Evolutionary conservation across 2,113 vertebrate species (phyloP).

Genomic region (Globicephala melas): DNA sequence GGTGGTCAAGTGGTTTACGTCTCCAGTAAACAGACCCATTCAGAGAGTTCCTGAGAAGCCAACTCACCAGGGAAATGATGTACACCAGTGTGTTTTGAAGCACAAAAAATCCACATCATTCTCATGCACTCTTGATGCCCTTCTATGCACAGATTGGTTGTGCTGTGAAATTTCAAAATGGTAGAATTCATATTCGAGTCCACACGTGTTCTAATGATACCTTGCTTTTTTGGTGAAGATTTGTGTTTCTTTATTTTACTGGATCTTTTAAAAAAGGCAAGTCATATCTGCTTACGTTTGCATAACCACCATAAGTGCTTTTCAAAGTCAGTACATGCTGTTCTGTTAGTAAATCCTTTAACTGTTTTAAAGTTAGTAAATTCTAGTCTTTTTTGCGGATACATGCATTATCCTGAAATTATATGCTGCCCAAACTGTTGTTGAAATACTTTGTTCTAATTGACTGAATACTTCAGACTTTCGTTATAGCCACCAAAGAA

Average conservation of each 20-base stretch:
- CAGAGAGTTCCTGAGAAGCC: background rate
- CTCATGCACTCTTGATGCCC: background rate
- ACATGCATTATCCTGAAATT: background rate
- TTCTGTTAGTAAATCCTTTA: background rate
- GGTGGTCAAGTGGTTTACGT: background rate
- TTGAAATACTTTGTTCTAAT: background rate
- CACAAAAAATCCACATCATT: background rate
- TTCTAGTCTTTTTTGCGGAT: background rate
- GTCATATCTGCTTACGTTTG: background rate
- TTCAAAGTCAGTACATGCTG: background rate
- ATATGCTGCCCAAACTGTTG: background rate
- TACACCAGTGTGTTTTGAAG: background rate
- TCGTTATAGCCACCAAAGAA: background rate
- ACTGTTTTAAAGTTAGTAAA: background rate
- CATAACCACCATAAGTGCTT: background rate
- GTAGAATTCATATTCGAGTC: background rate
- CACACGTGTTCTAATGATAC: background rate
- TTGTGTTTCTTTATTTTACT: background rate
- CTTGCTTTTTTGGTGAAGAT: background rate
- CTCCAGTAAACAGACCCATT: background rate
- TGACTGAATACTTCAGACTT: background rate
- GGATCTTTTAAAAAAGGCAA: background rate
- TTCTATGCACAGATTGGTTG: background rate
- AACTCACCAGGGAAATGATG: background rate
- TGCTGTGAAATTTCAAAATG: background rate